Evolutionary conservation across 2,113 vertebrate species (phyloP).

Genomic region (Panthera uncia): DNA sequence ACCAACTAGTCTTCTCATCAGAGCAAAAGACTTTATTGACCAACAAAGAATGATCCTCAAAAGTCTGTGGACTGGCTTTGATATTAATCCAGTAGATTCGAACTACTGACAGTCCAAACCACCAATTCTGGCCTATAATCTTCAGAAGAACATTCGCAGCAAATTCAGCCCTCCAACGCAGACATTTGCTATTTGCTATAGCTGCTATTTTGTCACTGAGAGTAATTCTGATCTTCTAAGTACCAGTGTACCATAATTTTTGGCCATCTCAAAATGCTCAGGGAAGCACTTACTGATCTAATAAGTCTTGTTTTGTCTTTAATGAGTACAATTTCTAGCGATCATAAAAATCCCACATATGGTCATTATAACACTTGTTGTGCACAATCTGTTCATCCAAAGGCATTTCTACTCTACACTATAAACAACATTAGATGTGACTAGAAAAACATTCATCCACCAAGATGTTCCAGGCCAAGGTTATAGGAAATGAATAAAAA

Average conservation of each 20-base stretch:
- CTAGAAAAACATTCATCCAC: slow-evolving; percentile 49
- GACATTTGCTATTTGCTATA: slow-evolving; percentile 15
- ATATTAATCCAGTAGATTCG: background rate
- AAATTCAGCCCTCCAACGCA: background rate
- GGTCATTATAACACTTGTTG: slow-evolving; percentile 45
- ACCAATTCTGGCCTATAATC: background rate
- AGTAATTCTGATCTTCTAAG: slow-evolving; percentile 57
- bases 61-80: background rate
- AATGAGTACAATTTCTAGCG: slow-evolving; percentile 59
- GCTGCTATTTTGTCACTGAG: slow-evolving; percentile 40
- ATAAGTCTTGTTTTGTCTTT: slow-evolving; percentile 67
- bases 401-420: slow-evolving; percentile 11
- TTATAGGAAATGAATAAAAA: slow-evolving; percentile 58
- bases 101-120: background rate
- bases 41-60: background rate
- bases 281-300: slow-evolving; percentile 49
- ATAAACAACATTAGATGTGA: slow-evolving; percentile 36
- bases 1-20: background rate
- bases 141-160: slow-evolving; percentile 25
- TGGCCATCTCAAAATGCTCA: slow-evolving; percentile 58
- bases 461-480: slow-evolving; percentile 31
- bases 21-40: background rate
- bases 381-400: slow-evolving; percentile 59
- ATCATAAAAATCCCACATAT: slow-evolving; percentile 66
- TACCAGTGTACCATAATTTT: slow-evolving; percentile 47